These are phyloP conservation scores for Columba janthina DNA, from an alignment of 2,113 vertebrate species.

Conservation along the genomic window DNA sequence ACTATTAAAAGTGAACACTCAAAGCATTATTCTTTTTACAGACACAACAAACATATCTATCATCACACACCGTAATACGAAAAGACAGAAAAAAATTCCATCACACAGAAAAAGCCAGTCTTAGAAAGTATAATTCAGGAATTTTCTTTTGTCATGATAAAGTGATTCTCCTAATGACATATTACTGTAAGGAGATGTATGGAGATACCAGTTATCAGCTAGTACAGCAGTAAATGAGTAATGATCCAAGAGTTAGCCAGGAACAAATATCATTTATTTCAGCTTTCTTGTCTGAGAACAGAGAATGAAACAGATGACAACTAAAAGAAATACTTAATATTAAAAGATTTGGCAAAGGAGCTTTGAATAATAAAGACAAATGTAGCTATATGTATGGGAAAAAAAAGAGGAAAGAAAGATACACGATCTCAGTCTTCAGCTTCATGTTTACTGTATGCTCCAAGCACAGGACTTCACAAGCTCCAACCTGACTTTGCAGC, in stretches of 20 bases:
- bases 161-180: not conserved
- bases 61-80: not conserved
- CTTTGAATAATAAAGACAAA: not conserved
- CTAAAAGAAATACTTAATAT: not conserved
- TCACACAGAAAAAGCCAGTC: not conserved
- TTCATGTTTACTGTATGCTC: not conserved
- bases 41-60: not conserved
- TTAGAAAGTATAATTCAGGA: not conserved
- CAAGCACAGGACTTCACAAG: not conserved
- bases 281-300: not conserved
- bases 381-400: rapidly evolving
- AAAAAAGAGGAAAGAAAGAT: not conserved
- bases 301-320: not conserved
- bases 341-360: not conserved
- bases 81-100: not conserved
- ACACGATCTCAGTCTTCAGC: not conserved
- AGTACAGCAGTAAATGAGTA: not conserved
- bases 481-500: not conserved
- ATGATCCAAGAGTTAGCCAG: not conserved
- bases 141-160: slow-evolving; percentile 9
- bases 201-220: not conserved
- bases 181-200: not conserved
- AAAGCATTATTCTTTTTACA: not conserved
- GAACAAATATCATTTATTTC: not conserved
- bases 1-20: not conserved